These are phyloP conservation scores for Hyperoplus lanceolatus DNA, from an alignment of 2,797 vertebrate species.

Conservation along the genomic window DNA sequence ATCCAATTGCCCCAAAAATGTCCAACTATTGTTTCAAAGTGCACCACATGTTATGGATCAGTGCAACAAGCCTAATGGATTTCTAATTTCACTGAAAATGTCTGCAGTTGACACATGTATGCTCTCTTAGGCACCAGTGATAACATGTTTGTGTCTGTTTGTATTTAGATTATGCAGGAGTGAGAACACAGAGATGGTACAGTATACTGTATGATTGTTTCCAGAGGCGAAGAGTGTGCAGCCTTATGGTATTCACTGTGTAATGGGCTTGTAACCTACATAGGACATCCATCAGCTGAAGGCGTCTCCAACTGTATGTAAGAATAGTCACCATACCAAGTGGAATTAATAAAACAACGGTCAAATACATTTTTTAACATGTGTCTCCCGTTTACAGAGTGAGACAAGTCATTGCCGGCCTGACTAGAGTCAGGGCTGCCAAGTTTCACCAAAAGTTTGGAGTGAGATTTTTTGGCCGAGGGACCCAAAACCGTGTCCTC, in stretches of 20 bases:
- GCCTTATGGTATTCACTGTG: slow-evolving; percentile 8
- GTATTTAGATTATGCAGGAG: slow-evolving; percentile 11
- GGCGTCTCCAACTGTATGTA: slow-evolving; percentile 29
- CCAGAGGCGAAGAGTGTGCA: slow-evolving; percentile 22
- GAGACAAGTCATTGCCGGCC: slow-evolving; percentile 28
- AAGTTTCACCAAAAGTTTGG: no score
- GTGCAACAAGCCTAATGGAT: background rate
- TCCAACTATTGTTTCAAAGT: background rate
- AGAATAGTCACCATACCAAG: slow-evolving; percentile 60
- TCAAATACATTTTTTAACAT: slow-evolving; percentile 46
- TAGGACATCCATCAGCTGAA: slow-evolving; percentile 45
- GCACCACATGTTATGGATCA: background rate
- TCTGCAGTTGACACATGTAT: slow-evolving; percentile 2
- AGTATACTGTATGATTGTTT: slow-evolving; percentile 20
- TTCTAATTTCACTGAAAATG: slow-evolving; percentile 13
- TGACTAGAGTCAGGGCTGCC: background rate
- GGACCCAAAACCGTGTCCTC: no score
- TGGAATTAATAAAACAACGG: slow-evolving; percentile 69
- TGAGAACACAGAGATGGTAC: slow-evolving; percentile 5
- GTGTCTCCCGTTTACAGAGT: slow-evolving; percentile 33
- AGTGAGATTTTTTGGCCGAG: no score
- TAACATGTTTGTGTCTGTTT: slow-evolving; percentile 23
- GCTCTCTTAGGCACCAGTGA: slow-evolving; percentile 20
- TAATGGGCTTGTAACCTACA: slow-evolving; percentile 63
- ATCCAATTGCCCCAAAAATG: background rate